Conservation (phyloP, 2,888 invertebrate species). For the Chrysolina haemoptera region DNA sequence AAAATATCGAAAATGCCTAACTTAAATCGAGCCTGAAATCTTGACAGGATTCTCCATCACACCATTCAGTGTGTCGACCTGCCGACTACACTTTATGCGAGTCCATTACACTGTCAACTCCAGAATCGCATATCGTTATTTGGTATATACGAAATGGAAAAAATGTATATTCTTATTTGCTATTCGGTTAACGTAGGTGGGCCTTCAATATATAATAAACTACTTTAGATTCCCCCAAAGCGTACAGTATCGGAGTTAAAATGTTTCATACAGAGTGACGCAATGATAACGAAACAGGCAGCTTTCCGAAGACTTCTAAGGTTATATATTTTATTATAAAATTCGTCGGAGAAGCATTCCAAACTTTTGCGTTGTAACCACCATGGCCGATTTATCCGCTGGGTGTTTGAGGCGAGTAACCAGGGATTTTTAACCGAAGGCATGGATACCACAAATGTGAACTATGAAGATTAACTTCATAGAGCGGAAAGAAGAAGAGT, state of each 20-base stretch:
- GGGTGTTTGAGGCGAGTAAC: no score
- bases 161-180: background rate
- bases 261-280: background rate
- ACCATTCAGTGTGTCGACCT: background rate
- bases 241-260: background rate
- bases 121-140: conserved; percentile 9
- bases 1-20: background rate
- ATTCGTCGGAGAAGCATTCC: no score
- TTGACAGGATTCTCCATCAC: conserved; percentile 2
- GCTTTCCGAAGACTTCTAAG: no score
- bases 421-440: no score
- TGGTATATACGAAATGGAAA: background rate
- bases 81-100: conserved; percentile 3
- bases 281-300: no score
- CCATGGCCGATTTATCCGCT: no score
- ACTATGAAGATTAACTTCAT: no score
- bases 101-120: conserved; percentile 9
- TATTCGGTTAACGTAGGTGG: background rate
- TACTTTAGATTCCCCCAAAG: background rate
- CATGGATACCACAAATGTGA: no score
- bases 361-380: no score
- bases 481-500: no score
- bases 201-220: no score
- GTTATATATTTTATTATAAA: no score
- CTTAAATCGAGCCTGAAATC: conserved; percentile 4